phyloP scores from a whole-genome alignment of 2,888 invertebrate genomes.

The Xanthia togata region DNA sequence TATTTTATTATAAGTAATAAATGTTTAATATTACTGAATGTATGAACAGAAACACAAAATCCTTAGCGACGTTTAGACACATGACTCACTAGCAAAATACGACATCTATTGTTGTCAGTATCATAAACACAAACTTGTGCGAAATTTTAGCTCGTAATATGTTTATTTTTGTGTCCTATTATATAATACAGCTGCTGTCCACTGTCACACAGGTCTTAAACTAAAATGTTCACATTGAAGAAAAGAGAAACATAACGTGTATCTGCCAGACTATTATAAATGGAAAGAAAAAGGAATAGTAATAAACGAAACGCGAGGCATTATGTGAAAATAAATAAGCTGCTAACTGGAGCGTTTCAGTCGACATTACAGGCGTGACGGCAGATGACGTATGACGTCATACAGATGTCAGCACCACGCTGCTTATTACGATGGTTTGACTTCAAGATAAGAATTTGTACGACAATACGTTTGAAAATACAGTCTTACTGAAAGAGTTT shows the following conservation, averaged over 20 bases:
- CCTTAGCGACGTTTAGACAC: not conserved
- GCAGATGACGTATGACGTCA: not conserved
- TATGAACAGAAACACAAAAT: not conserved
- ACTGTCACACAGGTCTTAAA: not conserved
- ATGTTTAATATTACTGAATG: no score
- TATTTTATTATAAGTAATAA: no score
- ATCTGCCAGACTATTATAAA: slow-evolving; percentile 1
- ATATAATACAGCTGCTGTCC: not conserved
- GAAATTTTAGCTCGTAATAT: not conserved
- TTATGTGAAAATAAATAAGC: not conserved
- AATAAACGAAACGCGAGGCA: not conserved
- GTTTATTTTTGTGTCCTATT: not conserved
- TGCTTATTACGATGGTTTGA: not conserved
- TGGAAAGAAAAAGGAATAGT: not conserved
- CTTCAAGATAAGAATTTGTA: not conserved
- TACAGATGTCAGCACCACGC: not conserved
- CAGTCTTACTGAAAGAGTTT: not conserved
- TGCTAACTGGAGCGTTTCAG: not conserved
- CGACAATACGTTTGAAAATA: not conserved
- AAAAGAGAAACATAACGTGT: not conserved
- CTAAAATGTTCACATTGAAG: not conserved
- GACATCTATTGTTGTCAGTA: not conserved
- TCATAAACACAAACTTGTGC: no score
- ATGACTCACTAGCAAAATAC: not conserved
- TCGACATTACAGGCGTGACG: not conserved